Evolutionary conservation across 2,888 invertebrate genomes (phyloP).

Genomic region (Abrostola tripartita): DNA sequence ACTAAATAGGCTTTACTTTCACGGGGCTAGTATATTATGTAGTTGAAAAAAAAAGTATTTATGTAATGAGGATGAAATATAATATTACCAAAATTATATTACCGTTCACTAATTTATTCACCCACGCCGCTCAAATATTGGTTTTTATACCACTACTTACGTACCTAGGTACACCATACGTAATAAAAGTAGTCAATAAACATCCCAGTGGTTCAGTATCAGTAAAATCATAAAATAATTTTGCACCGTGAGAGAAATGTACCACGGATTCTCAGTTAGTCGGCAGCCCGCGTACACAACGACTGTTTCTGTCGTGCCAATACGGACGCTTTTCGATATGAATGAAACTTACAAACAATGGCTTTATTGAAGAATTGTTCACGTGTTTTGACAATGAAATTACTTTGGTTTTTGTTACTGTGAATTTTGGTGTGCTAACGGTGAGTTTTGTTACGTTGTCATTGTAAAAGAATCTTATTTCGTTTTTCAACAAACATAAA

Average conservation of each 20-base stretch:
- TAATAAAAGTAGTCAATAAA: slow-evolving; percentile 18
- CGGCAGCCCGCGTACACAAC: slow-evolving; percentile 34
- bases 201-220: slow-evolving; percentile 12
- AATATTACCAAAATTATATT: too few relatives aligned
- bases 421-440: slow-evolving; percentile 11
- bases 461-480: not conserved
- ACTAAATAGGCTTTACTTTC: too few relatives aligned
- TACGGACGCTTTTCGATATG: slow-evolving; percentile 18
- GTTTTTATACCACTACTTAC: too few relatives aligned
- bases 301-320: slow-evolving; percentile 29
- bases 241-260: slow-evolving; percentile 13
- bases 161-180: slow-evolving; percentile 9
- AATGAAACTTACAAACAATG: slow-evolving; percentile 47
- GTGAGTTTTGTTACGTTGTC: slow-evolving; percentile 17
- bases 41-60: too few relatives aligned
- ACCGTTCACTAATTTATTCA: too few relatives aligned
- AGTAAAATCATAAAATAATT: slow-evolving; percentile 24
- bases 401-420: slow-evolving; percentile 10
- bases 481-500: not conserved
- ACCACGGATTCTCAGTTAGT: slow-evolving; percentile 33
- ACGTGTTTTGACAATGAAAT: slow-evolving; percentile 36
- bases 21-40: too few relatives aligned
- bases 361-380: slow-evolving; percentile 18
- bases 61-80: too few relatives aligned
- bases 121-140: too few relatives aligned